Evolutionary conservation across 2,113 vertebrate species (phyloP), one percentile per base, ranked within the genome.

Genomic region (Peromyscus leucopus): DNA sequence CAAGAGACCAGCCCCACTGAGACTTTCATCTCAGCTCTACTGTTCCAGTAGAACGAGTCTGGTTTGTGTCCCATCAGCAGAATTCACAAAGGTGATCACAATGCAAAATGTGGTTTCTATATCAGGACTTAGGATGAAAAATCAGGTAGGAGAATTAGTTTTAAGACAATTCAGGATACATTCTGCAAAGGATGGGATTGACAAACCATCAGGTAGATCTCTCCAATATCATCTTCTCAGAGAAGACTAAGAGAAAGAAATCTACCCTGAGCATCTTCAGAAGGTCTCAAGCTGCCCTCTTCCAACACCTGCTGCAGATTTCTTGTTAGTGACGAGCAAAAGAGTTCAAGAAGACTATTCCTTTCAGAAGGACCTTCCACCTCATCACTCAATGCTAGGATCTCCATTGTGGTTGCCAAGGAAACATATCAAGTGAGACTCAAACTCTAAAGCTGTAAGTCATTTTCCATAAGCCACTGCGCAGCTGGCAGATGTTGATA

Each of bases 401-500:
- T 88, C 80, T 82, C 76, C 72, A 36, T 17, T 22, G 9, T 33
- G 31, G 79, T 65, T 95, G 82, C 85, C 87, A 96, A 80, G 78
- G 88, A 94, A 88, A 48, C 61, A 69, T 90, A 63, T 57, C 91
- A 86, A 42, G 72, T 71, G 61, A 65, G 76, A 94, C 16, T 72
- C 79, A 89, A 89, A 89, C 63, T 82, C 76, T 59, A 75, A 93
- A 75, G 48, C 67, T 86, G 72, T 21, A 88, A 96, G 78, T 94
- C 93, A 93, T 96, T 96, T 97, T 97, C 83, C 86, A 90, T 84
- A 94, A 93, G 90, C 89, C 90, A 80, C 83, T 5, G 65, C 83
- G 83, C 91, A 97, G 93, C 95, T 97, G 96, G 86, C 87, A 69
- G 91, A 96, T 59, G 93, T 93, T 96, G 94, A 85, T 85, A 95